These are phyloP conservation scores for Trichogramma pretiosum DNA, from an alignment of 1,140 invertebrate species.

Conservation along the genomic window DNA sequence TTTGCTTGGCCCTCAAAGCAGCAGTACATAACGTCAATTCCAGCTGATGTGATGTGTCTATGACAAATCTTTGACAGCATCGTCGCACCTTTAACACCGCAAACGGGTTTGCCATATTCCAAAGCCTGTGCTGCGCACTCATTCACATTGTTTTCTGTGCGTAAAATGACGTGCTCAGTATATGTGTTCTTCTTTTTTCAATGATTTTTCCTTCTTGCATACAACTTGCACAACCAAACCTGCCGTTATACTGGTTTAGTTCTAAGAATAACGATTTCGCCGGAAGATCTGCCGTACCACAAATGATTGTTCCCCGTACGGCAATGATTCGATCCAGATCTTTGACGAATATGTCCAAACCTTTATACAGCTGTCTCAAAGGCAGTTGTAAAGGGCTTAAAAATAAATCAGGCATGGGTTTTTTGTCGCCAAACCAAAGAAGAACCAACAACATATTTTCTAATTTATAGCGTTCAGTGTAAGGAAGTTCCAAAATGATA, in stretches of 20 bases:
- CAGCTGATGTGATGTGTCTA: conserved; percentile 1
- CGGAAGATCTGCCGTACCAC: background rate
- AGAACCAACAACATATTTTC: no score
- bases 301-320: background rate
- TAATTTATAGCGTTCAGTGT: background rate
- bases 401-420: conserved; percentile 3
- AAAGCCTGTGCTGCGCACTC: background rate
- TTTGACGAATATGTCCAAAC: background rate
- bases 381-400: background rate
- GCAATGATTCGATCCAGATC: background rate
- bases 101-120: background rate
- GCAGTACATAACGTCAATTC: conserved; percentile 9
- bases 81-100: conserved; percentile 5
- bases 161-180: background rate
- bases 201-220: background rate
- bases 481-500: conserved; percentile 3
- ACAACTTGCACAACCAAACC: background rate
- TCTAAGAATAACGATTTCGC: background rate
- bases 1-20: conserved; percentile 9
- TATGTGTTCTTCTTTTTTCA: background rate
- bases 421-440: background rate
- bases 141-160: background rate
- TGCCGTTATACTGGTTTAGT: background rate
- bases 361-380: background rate
- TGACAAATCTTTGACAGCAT: conserved; percentile 8